These are phyloP conservation scores for Thaumetopoea pityocampa DNA, from an alignment of 1,140 invertebrate species.

Conservation along the genomic window DNA sequence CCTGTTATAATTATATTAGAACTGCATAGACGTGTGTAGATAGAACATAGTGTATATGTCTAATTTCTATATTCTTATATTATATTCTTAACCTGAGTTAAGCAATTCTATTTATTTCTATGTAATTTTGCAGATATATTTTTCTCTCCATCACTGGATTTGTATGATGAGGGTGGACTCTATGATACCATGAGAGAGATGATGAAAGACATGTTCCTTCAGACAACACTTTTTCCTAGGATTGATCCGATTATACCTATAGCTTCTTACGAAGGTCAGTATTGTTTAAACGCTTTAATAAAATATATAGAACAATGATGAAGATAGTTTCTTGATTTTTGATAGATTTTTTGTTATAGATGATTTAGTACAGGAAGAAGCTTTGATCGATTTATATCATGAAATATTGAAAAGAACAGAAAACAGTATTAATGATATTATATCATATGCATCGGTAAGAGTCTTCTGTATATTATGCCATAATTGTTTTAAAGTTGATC, in stretches of 20 bases:
- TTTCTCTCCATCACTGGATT: conserved; percentile 63
- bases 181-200: conserved; percentile 59
- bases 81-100: not conserved
- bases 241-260: conserved; percentile 59
- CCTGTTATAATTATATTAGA: no score
- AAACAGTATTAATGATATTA: conserved; percentile 56
- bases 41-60: no score
- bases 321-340: conserved; percentile 3
- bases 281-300: not conserved
- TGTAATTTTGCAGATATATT: conserved; percentile 55
- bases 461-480: no score
- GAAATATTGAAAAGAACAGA: conserved; percentile 60
- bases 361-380: conserved; percentile 52
- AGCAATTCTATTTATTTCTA: conserved; percentile 2
- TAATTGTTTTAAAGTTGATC: no score
- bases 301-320: not conserved
- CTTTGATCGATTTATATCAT: conserved; percentile 62
- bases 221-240: conserved; percentile 61
- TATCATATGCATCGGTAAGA: conserved; percentile 56
- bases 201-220: conserved; percentile 71
- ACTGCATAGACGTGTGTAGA: no score
- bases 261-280: conserved; percentile 55
- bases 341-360: conserved; percentile 35
- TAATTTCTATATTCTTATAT: not conserved
- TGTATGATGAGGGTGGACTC: conserved; percentile 51